Evolutionary conservation across 2,797 vertebrate species (phyloP).

Genomic region (Emydoidea blandingii): DNA sequence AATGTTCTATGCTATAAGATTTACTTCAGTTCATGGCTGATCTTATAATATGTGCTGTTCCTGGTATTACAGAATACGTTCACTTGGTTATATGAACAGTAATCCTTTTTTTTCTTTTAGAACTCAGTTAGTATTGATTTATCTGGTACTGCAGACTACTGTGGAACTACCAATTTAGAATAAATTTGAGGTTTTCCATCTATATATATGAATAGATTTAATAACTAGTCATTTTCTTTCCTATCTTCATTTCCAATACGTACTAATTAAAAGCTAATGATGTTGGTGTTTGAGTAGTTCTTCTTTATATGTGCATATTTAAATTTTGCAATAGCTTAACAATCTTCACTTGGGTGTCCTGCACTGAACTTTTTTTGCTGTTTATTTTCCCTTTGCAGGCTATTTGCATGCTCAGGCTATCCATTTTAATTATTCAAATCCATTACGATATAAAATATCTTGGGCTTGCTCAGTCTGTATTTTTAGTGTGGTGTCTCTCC

Average conservation of each 20-base stretch:
- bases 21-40: constrained; percentile 38
- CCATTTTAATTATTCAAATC: neutral
- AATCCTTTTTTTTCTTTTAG: constrained; percentile 47
- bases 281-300: constrained; percentile 44
- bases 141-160: constrained; percentile 38
- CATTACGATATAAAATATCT: neutral
- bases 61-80: constrained; percentile 46
- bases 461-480: neutral
- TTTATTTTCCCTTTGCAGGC: neutral
- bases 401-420: neutral
- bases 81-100: constrained; percentile 26
- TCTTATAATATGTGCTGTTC: neutral
- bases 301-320: constrained; percentile 53
- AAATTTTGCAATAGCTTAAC: constrained; percentile 39
- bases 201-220: constrained; percentile 34
- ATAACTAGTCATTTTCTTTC: constrained; percentile 38
- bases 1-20: neutral
- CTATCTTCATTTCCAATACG: constrained; percentile 29
- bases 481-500: neutral
- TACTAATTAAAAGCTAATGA: constrained; percentile 68
- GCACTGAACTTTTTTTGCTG: neutral
- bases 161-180: constrained; percentile 53
- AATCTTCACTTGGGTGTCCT: neutral
- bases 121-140: constrained; percentile 63
- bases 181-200: constrained; percentile 50